Base-by-base conservation (phyloP, 2,113 vertebrate genomes). In the Petroica traversi region DNA sequence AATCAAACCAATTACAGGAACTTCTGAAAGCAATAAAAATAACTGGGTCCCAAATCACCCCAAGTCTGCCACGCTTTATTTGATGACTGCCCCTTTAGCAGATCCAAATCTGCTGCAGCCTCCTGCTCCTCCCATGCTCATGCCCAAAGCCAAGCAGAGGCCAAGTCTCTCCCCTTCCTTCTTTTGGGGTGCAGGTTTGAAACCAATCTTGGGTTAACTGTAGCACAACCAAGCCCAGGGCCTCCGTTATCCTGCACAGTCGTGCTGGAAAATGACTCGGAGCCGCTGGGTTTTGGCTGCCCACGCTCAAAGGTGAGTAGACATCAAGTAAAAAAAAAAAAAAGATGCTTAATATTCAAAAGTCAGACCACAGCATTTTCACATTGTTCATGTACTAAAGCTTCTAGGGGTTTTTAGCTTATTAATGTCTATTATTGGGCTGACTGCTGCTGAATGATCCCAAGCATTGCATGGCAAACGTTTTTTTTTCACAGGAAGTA, bases 401-500 rank as follows among this genome's bases (percentile, higher is more conserved):
- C 52, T 78, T 68, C 48, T 19, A n/a, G 8, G 3, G 8, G 0
- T 9, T 74, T 74, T 73, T n/a, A 71, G 23, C 3, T 85, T 77
- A 72, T 29, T 57, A 49, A 72, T 91, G 91, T 62, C 58, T 92
- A 11, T 48, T 67, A 88, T 1, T 82, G 45, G n/a, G 48, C 54
- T 89, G 76, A 61, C 33, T 80, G 86, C 19, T 92, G 52, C 68
- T 81, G 84, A 89, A 88, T 68, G 91, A 86, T 69, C 43, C 68
- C 20, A 2, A 91, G 71, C 63, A 92, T 11, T 0, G 2, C 62
- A 64, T 3, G 18, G 86, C 12, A 0, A 84, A 68, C 77, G 72
- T 15, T n/a, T 77, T n/a, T 72, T 61, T 91, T 76, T 29, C 7
- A 52, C 79, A 93, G 94, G 94, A 96, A 93, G 73, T 59, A 88